Conservation (phyloP, 2,113 vertebrate genomes). For the Ammodytes marinus region DNA sequence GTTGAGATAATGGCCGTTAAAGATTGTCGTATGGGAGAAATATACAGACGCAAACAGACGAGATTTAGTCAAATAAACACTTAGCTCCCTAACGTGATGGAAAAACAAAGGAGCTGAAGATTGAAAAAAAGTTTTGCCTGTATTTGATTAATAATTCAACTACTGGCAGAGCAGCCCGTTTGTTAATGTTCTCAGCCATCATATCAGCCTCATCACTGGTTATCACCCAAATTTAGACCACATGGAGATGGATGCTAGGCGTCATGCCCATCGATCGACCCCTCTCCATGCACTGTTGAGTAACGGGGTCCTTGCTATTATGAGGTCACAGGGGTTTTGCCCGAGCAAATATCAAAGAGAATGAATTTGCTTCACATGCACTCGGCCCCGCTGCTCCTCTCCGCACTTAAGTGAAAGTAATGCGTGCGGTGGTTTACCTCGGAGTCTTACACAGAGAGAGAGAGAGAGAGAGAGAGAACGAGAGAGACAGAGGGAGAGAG, state of each 20-base stretch:
- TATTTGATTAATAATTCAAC: slow-evolving; percentile 63
- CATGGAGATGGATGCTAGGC: slow-evolving; percentile 68
- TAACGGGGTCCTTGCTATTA: slow-evolving; percentile 70
- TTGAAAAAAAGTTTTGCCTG: slow-evolving; percentile 48
- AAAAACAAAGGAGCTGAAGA: slow-evolving; percentile 8
- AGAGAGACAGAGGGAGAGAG: too few species aligned
- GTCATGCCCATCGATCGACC: slow-evolving; percentile 50
- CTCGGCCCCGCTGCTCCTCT: not conserved
- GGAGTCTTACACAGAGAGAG: not conserved
- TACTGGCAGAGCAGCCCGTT: not conserved
- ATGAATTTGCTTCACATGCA: slow-evolving; percentile 17
- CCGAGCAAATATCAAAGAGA: slow-evolving; percentile 39
- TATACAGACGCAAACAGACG: too few species aligned
- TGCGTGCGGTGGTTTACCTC: not conserved
- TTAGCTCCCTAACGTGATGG: too few species aligned
- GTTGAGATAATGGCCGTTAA: too few species aligned
- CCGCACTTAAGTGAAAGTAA: slow-evolving; percentile 6
- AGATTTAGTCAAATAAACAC: too few species aligned
- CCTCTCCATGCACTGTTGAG: slow-evolving; percentile 52
- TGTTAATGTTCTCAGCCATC: slow-evolving; percentile 58
- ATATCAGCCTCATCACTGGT: slow-evolving; percentile 58
- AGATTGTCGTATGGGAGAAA: too few species aligned
- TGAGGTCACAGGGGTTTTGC: slow-evolving; percentile 62
- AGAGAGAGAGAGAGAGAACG: too few species aligned
- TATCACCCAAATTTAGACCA: slow-evolving; percentile 66